phyloP scores from a whole-genome alignment of 1,140 invertebrate genomes.

The Whitmania pigra region DNA sequence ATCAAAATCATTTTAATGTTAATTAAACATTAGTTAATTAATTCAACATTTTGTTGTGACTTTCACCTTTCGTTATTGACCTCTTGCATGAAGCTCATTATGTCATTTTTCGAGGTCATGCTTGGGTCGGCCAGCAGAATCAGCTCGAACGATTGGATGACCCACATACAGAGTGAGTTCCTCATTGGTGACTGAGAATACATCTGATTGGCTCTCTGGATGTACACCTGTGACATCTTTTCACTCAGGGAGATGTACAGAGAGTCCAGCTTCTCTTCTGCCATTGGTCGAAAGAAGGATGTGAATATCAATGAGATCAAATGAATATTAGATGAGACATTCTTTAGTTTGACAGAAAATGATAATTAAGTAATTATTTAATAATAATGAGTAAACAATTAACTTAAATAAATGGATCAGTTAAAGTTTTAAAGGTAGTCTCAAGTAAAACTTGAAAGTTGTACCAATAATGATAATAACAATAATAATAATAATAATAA shows the following conservation, averaged over 20 bases:
- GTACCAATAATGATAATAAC: neutral
- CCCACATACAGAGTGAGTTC: slow-evolving; percentile 66
- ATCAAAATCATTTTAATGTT: neutral
- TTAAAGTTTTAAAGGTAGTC: neutral
- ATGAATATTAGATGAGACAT: neutral
- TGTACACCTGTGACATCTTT: slow-evolving; percentile 86
- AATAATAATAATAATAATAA: slow-evolving; percentile 8
- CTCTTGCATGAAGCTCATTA: slow-evolving; percentile 55
- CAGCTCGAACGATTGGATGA: slow-evolving; percentile 53
- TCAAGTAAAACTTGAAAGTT: neutral
- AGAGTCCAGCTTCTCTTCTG: slow-evolving; percentile 59
- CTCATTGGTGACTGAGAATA: slow-evolving; percentile 54
- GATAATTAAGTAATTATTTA: neutral
- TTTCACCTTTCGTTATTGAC: slow-evolving; percentile 61
- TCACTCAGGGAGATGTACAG: slow-evolving; percentile 69
- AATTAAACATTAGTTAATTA: no score
- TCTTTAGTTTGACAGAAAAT: neutral
- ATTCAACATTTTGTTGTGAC: no score
- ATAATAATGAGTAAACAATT: no score
- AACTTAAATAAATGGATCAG: no score
- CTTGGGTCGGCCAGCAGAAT: slow-evolving; percentile 72
- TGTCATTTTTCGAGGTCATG: slow-evolving; percentile 68
- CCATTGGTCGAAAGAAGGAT: neutral
- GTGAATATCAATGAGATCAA: neutral
- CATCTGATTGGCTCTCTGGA: slow-evolving; percentile 71